Conservation (phyloP, 2,797 vertebrate species). For the Myotis pilosus region DNA sequence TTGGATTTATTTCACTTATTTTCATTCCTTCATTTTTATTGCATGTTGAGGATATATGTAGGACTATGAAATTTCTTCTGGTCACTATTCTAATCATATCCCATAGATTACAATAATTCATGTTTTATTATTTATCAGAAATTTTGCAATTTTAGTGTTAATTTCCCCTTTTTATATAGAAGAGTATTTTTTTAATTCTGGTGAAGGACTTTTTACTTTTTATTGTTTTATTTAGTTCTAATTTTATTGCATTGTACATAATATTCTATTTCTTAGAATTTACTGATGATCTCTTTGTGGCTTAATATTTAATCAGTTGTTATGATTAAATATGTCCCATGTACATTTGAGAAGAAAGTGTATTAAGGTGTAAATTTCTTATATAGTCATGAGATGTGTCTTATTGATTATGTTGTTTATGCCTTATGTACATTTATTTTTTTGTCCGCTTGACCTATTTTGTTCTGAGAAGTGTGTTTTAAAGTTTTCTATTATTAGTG, state of each 20-base stretch:
- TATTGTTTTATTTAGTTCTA: not conserved
- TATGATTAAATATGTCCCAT: not conserved
- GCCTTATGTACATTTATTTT: not conserved
- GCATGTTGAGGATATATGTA: not conserved
- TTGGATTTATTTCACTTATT: not conserved
- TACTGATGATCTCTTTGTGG: not conserved
- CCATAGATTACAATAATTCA: not conserved
- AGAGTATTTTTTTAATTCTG: not conserved
- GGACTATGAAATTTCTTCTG: not conserved
- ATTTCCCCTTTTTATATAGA: conserved; percentile 17
- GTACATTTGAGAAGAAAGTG: not conserved
- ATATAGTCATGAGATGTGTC: not conserved
- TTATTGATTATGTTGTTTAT: not conserved
- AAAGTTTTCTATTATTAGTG: not conserved
- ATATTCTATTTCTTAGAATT: not conserved
- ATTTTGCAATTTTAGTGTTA: not conserved
- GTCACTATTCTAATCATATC: not conserved
- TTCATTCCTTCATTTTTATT: conserved; percentile 9
- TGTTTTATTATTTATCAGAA: conserved; percentile 15
- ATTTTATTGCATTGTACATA: not conserved
- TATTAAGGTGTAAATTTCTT: not conserved
- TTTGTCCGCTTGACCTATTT: not conserved
- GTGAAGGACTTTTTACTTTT: not conserved
- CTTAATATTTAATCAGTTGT: not conserved
- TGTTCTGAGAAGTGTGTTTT: not conserved